Conservation (phyloP, 1,140 invertebrate species). For the Heliconius nattereri region DNA sequence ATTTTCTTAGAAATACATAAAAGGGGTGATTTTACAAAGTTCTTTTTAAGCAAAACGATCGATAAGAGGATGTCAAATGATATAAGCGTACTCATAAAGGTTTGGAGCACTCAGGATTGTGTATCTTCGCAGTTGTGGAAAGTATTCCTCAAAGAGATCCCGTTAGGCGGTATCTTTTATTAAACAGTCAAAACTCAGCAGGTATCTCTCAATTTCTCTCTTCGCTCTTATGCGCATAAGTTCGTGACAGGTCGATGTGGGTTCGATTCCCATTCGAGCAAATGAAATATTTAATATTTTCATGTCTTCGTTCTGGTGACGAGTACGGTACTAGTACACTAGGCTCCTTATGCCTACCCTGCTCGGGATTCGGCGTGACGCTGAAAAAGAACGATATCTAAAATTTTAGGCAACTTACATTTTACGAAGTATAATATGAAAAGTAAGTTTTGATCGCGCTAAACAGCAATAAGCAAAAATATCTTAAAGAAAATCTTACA, state of each 20-base stretch:
- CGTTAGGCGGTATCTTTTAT: constrained; percentile 10
- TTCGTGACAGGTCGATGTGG: no score
- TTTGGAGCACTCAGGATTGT: constrained; percentile 49
- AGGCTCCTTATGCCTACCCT: no score
- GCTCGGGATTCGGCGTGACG: no score
- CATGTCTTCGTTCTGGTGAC: no score
- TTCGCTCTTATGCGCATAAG: no score
- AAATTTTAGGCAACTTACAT: neutral
- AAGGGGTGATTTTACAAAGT: constrained; percentile 47
- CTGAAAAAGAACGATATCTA: no score
- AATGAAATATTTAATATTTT: no score
- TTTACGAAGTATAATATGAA: neutral
- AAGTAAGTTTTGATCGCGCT: no score
- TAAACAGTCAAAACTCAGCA: constrained; percentile 22
- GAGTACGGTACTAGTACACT: no score
- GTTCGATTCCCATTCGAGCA: no score
- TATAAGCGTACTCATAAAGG: constrained; percentile 50
- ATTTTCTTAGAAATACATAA: constrained; percentile 39
- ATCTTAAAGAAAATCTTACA: no score
- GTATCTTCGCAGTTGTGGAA: constrained; percentile 40
- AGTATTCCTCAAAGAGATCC: constrained; percentile 24
- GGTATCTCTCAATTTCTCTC: constrained; percentile 4
- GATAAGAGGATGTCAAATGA: constrained; percentile 55
- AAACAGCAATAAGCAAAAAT: no score
- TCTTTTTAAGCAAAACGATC: constrained; percentile 56